A percentile compares a stretch with the other conserved stretches of the same genome.
These are phyloP conservation scores for Petaurus breviceps DNA, from an alignment of 2,113 vertebrate genomes.

Conservation along the genomic window DNA sequence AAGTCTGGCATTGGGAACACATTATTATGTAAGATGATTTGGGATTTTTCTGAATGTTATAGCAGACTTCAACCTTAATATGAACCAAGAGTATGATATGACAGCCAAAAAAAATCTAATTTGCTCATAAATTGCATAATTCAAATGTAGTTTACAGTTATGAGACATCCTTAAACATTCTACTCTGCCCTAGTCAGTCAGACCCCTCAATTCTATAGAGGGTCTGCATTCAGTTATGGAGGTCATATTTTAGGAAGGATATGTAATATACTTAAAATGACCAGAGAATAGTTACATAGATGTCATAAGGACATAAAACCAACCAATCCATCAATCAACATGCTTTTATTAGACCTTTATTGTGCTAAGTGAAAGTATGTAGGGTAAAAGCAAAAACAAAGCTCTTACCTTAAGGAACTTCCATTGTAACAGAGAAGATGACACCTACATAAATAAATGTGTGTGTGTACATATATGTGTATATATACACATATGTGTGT, in stretches of 20 bases:
- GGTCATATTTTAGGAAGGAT: background rate
- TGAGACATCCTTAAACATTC: background rate
- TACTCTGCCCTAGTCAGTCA: background rate
- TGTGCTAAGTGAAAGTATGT: background rate
- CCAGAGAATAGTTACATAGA: background rate
- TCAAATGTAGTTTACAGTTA: background rate
- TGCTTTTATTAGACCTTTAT: background rate
- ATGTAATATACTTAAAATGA: background rate
- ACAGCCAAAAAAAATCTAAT: background rate
- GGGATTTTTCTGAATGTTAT: background rate
- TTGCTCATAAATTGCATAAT: background rate
- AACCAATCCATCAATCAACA: background rate
- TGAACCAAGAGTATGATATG: background rate
- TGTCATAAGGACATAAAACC: background rate
- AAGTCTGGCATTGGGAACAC: background rate
- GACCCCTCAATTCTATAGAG: background rate
- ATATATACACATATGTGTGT: background rate
- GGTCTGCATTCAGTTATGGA: background rate
- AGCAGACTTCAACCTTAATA: background rate
- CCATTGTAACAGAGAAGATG: background rate
- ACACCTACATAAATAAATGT: background rate
- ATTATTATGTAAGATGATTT: background rate
- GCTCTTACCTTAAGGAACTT: background rate
- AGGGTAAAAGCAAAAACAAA: background rate
- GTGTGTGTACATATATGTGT: background rate